A percentile compares a stretch with the other conserved stretches of the same genome.
Evolutionary conservation across 1,140 invertebrate genomes (phyloP).

Genomic region (Monochamus saltuarius): DNA sequence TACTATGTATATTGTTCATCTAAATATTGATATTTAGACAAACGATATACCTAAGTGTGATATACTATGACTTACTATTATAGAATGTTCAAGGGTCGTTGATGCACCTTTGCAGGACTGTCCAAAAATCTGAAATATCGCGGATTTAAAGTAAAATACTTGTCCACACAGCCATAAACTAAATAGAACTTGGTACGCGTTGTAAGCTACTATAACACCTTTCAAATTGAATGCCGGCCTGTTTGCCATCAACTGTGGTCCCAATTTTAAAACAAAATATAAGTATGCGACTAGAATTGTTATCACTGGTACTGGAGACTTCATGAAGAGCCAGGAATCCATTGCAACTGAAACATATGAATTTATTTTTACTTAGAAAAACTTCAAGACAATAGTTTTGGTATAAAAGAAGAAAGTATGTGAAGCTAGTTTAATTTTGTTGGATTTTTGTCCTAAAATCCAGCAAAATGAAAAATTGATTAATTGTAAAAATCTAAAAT

Average conservation of each 20-base stretch:
- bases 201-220: conserved; percentile 66
- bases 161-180: conserved; percentile 47
- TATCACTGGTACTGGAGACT: conserved; percentile 66
- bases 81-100: conserved; percentile 34
- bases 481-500: no score
- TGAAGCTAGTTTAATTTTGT: no score
- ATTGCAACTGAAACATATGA: conserved; percentile 53
- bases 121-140: conserved; percentile 40
- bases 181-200: conserved; percentile 66
- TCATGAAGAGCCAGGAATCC: conserved; percentile 74
- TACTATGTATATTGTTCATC: no score
- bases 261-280: conserved; percentile 66
- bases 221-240: conserved; percentile 66
- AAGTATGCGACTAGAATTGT: conserved; percentile 63
- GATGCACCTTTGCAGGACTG: conserved; percentile 38
- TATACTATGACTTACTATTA: conserved; percentile 27
- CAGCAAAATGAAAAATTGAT: no score
- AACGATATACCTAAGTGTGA: no score
- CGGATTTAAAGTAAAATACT: conserved; percentile 40
- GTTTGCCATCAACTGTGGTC: conserved; percentile 70
- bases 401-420: no score
- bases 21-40: no score
- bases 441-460: no score
- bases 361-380: conserved; percentile 52
- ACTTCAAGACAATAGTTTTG: no score